Conservation (phyloP, 2,113 vertebrate species). For the Camelus dromedarius region DNA sequence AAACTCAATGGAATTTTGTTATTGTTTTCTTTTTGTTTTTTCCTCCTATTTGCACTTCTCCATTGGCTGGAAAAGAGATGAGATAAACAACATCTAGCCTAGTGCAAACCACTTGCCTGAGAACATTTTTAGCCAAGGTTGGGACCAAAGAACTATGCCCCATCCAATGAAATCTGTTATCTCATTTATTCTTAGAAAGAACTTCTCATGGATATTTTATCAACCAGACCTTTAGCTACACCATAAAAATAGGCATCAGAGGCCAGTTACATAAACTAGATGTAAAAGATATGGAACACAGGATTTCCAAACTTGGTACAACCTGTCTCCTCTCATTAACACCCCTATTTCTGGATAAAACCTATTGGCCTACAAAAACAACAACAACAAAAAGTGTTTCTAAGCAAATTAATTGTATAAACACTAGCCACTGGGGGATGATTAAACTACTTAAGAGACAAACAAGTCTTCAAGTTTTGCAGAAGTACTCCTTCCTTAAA, state of each 20-base stretch:
- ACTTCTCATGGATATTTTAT: constrained; percentile 59
- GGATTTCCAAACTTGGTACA: background rate
- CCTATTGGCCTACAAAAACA: constrained; percentile 53
- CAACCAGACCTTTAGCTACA: background rate
- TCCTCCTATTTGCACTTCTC: constrained; percentile 36
- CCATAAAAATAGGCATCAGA: background rate
- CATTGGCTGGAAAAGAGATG: constrained; percentile 48
- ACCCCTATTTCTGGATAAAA: constrained; percentile 51
- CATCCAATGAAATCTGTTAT: background rate
- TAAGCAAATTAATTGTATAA: constrained; percentile 71
- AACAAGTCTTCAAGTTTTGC: constrained; percentile 35
- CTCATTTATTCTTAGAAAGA: constrained; percentile 50
- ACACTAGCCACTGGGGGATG: constrained; percentile 48
- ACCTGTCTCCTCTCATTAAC: constrained; percentile 34
- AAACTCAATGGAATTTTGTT: constrained; percentile 72
- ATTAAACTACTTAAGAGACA: constrained; percentile 63
- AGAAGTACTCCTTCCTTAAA: background rate
- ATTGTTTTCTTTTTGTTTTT: background rate
- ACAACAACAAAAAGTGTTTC: constrained; percentile 40
- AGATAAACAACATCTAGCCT: background rate
- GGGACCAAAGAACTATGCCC: background rate
- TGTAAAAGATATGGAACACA: background rate
- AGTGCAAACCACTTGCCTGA: background rate
- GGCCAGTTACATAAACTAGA: background rate
- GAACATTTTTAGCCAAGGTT: background rate